A percentile compares a stretch with the other conserved stretches of the same genome.
phyloP scores from a whole-genome alignment of 1,140 invertebrate genomes.

The Plodia interpunctella region DNA sequence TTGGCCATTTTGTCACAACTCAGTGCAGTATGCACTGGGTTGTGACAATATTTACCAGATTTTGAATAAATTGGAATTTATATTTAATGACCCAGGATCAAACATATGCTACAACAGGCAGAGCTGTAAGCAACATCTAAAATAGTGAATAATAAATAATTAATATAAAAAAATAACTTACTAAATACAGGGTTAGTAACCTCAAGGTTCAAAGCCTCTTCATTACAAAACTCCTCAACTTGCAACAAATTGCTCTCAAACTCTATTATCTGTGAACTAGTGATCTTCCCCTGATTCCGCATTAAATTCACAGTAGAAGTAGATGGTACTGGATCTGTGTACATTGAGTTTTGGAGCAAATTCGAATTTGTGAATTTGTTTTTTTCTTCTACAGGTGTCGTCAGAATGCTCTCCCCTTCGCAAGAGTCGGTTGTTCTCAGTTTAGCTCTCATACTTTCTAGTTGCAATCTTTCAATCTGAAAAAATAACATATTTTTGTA shows the following conservation, averaged over 20 bases:
- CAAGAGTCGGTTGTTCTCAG: conserved; percentile 17
- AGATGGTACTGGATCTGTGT: not conserved
- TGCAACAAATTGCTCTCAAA: conserved; percentile 11
- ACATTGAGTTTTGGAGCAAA: not conserved
- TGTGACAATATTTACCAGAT: no score
- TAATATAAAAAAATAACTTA: no score
- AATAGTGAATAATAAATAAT: no score
- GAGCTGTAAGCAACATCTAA: no score
- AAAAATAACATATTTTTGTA: conserved; percentile 11
- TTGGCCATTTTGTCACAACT: no score
- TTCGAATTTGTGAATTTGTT: not conserved
- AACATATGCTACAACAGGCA: no score
- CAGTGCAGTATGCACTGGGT: no score
- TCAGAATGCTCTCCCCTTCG: not conserved
- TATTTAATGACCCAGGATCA: no score
- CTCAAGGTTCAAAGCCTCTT: conserved; percentile 39
- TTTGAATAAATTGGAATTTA: no score
- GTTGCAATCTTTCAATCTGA: conserved; percentile 55
- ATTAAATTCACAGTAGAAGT: conserved; percentile 36
- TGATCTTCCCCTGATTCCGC: conserved; percentile 16
- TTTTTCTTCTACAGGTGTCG: not conserved
- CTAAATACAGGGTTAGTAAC: conserved; percentile 29
- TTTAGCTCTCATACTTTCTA: conserved; percentile 45
- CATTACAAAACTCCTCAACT: conserved; percentile 37
- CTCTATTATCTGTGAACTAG: not conserved